Evolutionary conservation across 1,140 invertebrate species (phyloP).

Genomic region (Eumaeus atala): DNA sequence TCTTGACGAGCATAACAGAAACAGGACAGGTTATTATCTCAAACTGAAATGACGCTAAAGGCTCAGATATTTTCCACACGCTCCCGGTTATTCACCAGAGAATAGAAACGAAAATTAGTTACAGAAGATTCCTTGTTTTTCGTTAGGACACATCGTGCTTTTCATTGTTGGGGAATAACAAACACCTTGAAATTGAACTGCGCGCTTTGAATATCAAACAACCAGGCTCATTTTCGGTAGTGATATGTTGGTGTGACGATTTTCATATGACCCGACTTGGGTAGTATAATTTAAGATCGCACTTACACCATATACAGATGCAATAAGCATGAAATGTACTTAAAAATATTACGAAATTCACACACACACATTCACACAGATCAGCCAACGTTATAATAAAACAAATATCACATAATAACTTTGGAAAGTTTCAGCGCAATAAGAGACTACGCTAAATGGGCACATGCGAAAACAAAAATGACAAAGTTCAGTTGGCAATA

Average conservation of each 20-base stretch:
- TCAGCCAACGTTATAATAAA: slow-evolving; percentile 11
- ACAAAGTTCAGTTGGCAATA: slow-evolving; percentile 42
- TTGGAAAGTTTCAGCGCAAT: slow-evolving; percentile 23
- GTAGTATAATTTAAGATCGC: background rate
- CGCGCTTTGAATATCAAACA: slow-evolving; percentile 46
- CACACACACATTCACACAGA: background rate
- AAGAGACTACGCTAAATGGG: slow-evolving; percentile 23
- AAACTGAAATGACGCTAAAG: slow-evolving; percentile 49
- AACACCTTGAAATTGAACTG: slow-evolving; percentile 64
- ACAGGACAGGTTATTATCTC: slow-evolving; percentile 72
- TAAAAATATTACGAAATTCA: background rate
- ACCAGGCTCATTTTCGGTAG: slow-evolving; percentile 25
- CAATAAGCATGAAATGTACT: background rate
- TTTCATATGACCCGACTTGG: background rate
- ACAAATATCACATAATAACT: slow-evolving; percentile 16
- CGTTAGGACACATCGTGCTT: slow-evolving; percentile 62
- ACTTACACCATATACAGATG: background rate
- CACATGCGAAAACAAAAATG: slow-evolving; percentile 31
- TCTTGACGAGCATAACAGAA: slow-evolving; percentile 55
- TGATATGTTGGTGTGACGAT: slow-evolving; percentile 20
- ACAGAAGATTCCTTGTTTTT: slow-evolving; percentile 65
- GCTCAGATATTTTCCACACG: slow-evolving; percentile 70
- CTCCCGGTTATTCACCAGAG: slow-evolving; percentile 63
- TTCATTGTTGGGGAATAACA: slow-evolving; percentile 66
- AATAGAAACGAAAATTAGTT: slow-evolving; percentile 70